These are phyloP conservation scores for Odontophorus gujanensis DNA, from an alignment of 2,113 vertebrate genomes.

Conservation along the genomic window DNA sequence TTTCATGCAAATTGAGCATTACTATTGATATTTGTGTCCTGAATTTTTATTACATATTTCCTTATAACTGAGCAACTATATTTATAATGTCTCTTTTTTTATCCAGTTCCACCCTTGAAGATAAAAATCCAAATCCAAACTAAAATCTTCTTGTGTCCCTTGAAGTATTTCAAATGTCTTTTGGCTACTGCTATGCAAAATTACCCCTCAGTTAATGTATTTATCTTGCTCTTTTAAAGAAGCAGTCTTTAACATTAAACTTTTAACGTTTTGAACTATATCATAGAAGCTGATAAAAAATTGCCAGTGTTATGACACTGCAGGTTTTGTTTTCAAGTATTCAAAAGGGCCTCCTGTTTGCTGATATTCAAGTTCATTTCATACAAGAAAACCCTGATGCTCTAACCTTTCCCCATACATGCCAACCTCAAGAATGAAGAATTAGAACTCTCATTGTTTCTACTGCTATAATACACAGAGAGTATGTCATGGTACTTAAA, in stretches of 20 bases:
- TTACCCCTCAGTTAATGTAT: neutral
- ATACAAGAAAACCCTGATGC: neutral
- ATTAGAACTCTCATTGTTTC: neutral
- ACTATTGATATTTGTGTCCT: neutral
- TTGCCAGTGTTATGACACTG: neutral
- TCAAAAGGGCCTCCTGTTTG: neutral
- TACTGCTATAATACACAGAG: neutral
- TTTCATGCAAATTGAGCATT: neutral
- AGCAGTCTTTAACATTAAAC: neutral
- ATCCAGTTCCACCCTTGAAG: neutral
- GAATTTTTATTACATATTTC: neutral
- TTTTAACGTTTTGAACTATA: neutral
- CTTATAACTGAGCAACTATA: neutral
- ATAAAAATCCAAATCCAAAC: neutral
- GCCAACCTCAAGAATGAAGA: neutral
- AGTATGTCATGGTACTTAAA: neutral
- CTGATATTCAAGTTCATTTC: neutral
- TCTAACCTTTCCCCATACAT: accelerated
- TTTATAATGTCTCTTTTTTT: neutral
- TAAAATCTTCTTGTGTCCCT: neutral
- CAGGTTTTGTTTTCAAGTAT: neutral
- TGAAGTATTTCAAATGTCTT: neutral
- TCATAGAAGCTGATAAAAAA: neutral
- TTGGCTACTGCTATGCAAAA: neutral
- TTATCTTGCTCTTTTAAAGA: neutral